Evolutionary conservation across 2,113 vertebrate genomes (phyloP).

Genomic region (Alethe castanea): DNA sequence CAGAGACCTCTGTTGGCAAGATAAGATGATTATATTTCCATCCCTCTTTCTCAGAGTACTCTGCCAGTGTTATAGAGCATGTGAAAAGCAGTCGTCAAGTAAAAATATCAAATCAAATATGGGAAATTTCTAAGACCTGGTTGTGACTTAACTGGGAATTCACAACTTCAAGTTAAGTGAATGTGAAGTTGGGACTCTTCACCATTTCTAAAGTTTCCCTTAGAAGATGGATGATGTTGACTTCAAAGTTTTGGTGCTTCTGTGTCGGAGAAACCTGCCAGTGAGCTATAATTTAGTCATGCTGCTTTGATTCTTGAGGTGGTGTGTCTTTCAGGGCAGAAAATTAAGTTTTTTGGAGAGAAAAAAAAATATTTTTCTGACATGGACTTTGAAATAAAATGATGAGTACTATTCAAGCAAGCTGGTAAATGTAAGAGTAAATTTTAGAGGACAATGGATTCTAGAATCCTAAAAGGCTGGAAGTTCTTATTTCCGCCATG

Average conservation of each 20-base stretch:
- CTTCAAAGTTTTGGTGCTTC: neutral
- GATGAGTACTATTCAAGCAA: neutral
- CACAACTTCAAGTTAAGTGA: neutral
- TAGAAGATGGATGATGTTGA: neutral
- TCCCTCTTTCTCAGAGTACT: neutral
- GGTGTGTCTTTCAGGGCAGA: neutral
- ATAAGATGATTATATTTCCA: neutral
- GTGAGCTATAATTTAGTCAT: neutral
- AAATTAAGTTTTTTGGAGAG: neutral
- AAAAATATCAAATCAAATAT: neutral
- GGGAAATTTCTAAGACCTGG: neutral
- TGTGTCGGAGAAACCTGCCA: neutral
- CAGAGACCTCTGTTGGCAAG: slow-evolving; percentile 18
- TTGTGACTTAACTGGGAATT: neutral
- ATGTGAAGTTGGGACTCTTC: neutral
- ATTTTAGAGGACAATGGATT: neutral
- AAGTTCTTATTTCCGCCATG: neutral
- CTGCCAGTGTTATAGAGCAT: neutral
- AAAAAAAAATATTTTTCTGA: neutral
- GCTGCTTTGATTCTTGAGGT: neutral
- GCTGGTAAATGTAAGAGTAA: neutral
- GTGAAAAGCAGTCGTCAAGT: neutral
- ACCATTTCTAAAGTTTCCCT: neutral
- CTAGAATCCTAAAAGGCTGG: neutral
- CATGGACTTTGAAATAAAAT: neutral